Percentiles rank a stretch among this genome's conserved stretches.
Conservation (phyloP, 2,113 vertebrate species). For the Zapornia atra region DNA sequence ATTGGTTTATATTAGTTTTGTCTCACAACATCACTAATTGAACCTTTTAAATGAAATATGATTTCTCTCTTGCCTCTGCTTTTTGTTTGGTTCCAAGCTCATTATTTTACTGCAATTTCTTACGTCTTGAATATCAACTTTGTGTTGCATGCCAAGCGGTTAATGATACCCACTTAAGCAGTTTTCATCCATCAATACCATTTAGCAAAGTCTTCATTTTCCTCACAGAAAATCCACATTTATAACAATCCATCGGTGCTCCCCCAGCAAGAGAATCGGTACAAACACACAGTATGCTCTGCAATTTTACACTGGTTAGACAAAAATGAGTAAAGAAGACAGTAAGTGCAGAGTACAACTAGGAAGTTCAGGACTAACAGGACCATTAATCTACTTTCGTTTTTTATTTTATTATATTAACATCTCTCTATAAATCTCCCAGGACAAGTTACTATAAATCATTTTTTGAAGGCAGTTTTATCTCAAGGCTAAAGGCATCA, state of each 20-base stretch:
- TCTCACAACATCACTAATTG: background rate
- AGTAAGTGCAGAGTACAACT: background rate
- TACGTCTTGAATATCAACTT: background rate
- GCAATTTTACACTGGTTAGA: background rate
- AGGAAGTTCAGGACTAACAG: background rate
- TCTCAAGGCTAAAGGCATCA: slow-evolving; percentile 13
- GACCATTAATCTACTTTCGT: slow-evolving; percentile 24
- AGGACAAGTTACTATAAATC: slow-evolving; percentile 32
- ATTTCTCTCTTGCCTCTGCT: background rate
- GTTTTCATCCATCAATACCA: background rate
- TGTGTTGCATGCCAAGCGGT: background rate
- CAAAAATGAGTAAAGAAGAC: background rate
- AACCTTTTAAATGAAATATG: background rate
- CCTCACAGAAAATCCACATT: background rate
- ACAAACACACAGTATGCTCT: background rate
- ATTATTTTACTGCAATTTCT: background rate
- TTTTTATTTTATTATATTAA: slow-evolving; percentile 55
- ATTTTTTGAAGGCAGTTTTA: slow-evolving; percentile 25
- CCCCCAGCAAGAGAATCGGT: background rate
- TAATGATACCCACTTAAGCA: background rate
- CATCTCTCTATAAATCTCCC: slow-evolving; percentile 17
- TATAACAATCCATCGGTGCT: background rate
- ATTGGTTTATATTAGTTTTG: background rate
- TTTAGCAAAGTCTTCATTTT: background rate
- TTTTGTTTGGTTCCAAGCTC: background rate